Evolutionary conservation across 2,797 vertebrate genomes (phyloP).

Genomic region (Harpagifer antarcticus): DNA sequence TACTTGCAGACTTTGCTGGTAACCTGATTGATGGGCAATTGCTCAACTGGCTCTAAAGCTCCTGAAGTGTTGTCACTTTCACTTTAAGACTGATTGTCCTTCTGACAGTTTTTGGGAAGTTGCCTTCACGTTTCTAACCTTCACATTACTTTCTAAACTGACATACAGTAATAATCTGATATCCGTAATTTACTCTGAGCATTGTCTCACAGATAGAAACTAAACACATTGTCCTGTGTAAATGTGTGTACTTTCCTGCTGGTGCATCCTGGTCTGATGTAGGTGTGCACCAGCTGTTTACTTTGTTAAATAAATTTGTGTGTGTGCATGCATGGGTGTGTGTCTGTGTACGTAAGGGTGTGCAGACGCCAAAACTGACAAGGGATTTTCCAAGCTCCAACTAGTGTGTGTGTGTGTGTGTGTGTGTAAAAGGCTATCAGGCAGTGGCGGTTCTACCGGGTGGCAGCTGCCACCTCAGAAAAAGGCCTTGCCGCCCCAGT

Average conservation of each 20-base stretch:
- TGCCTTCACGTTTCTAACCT: background rate
- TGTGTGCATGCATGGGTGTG: conserved; percentile 18
- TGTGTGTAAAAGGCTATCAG: too few species aligned
- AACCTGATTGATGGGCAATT: conserved; percentile 17
- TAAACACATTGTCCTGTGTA: background rate
- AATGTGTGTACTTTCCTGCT: conserved; percentile 35
- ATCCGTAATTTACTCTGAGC: background rate
- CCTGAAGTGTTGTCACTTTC: conserved; percentile 2
- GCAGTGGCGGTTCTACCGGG: too few species aligned
- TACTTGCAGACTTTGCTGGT: background rate
- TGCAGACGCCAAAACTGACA: conserved; percentile 14
- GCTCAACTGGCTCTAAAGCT: conserved; percentile 4
- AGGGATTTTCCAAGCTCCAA: conserved; percentile 21
- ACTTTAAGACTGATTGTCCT: conserved; percentile 12
- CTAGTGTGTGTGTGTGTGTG: conserved; percentile 7
- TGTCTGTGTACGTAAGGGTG: conserved; percentile 30
- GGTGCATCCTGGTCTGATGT: conserved; percentile 58
- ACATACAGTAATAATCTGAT: background rate
- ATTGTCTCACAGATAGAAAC: too few species aligned
- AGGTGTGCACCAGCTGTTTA: conserved; percentile 61
- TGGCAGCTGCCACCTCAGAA: too few species aligned
- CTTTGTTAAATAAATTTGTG: conserved; percentile 56
- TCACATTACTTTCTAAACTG: background rate
- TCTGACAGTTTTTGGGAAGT: conserved; percentile 4
- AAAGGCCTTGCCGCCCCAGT: too few species aligned